Evolutionary conservation across 2,797 vertebrate genomes (phyloP), one percentile per base, ranked within the genome.

Genomic region (Galaxias olidus): DNA sequence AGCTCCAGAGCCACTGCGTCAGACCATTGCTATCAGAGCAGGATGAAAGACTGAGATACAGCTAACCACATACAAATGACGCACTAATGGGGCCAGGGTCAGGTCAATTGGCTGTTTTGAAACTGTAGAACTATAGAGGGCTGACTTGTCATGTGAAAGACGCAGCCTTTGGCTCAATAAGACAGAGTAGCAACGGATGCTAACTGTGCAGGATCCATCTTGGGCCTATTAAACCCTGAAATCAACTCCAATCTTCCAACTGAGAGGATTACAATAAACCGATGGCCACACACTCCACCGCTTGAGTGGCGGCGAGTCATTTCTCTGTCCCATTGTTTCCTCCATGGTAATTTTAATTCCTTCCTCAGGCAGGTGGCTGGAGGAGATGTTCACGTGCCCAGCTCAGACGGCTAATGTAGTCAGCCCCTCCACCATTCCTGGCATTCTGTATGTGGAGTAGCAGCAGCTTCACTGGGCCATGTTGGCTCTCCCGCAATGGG

Each of bases 1-100:
- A 53, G 48, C 58, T 74, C 76, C 6, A 42, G 17, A 56, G 50
- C 30, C 59, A 42, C 58, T 64, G 61, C 20, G 60, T 63, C 46
- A 65, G 62, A n/a, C 47, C 59, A 41, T 14, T 4, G 19, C 50
- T 50, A 48, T 63, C 61, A 15, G 60, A 64, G 43, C 20, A 42
- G 17, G 59, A 57, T 43, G 9, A 44, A 57, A 43, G n/a, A 15
- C 44, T 15, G 17, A 40, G 3, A 11, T 14, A 47, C 11, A 11
- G 46, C 46, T 47, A 47, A 47, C 46, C 11, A 10, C 46, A 11
- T 44, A 58, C 17, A 11, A 18, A 8, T 59, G 42, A 56, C 40
- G 14, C n/a, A 42, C 9, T 41, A 42, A 59, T 9, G 12, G 57
- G 14, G 18, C 57, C 10, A 46, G 42, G 14, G 15, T 59, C 57